Base-by-base conservation (phyloP, 2,113 vertebrate genomes). In the Cervus canadensis region DNA sequence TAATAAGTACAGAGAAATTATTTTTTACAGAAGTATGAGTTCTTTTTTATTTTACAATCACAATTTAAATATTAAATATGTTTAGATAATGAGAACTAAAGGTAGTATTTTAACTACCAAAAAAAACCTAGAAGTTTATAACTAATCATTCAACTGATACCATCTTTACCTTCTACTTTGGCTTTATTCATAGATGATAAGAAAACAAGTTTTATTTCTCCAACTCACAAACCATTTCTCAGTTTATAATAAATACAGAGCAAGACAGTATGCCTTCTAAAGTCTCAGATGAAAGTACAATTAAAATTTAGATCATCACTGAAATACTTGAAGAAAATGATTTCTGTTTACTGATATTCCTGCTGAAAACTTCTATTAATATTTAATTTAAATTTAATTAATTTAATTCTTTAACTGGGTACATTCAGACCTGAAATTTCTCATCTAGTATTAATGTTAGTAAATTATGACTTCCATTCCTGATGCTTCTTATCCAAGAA, bases 361-460 rank as follows among this genome's bases (percentile, higher is more conserved):
- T 94, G 23, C 30, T 95, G 33, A 93, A 95, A 95, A 79, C 45
- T 28, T 86, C 64, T 94, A 40, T 82, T 56, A 82, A 60, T 89
- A 82, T 40, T 96, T 95, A 85, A 64, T 82, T 78, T 16, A 57
- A 57, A 57, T 57, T 57, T 57, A 71, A 36, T 71, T 71, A n/a
- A n/a, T n/a, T 67, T 67, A 36, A 74, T 74, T 74, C 36, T 43
- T 90, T 89, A 94, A 89, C 57, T 81, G 15, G 48, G 43, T 64
- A 94, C 12, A 88, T 76, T 86, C 71, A 96, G 33, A 85, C 33
- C 59, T 89, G 59, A 98, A 93, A 50, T 92, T 89, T 95, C 89
- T 96, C 45, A 93, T 48, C 36, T 64, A 84, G 64, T 67, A 92
- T 90, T 97, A 45, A 78, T 28, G 87, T 91, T 88, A 76, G 54